phyloP scores from a whole-genome alignment of 64 coral and sea anemone genomes.

The Pocillopora damicornis region DNA sequence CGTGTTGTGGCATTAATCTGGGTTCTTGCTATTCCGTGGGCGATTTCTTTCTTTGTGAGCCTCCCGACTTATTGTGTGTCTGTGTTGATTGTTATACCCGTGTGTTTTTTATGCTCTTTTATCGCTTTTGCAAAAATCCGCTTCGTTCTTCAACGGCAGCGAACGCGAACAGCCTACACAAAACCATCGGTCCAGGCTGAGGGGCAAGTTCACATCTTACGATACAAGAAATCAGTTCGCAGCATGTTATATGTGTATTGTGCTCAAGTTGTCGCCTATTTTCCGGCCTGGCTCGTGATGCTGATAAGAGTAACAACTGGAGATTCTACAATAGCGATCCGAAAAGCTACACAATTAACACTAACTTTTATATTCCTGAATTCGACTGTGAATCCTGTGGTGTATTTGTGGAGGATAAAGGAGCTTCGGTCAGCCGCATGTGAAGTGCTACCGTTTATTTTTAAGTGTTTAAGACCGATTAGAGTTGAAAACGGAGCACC shows the following conservation, averaged over 20 bases:
- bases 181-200: background rate
- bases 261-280: background rate
- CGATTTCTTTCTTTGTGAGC: background rate
- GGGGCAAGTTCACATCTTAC: background rate
- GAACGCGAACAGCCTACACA: background rate
- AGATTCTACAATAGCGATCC: background rate
- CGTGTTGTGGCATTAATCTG: background rate
- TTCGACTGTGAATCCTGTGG: background rate
- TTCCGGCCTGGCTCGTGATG: background rate
- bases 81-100: background rate
- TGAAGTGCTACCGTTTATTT: background rate
- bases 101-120: background rate
- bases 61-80: background rate
- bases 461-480: background rate
- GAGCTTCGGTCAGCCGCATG: background rate
- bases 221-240: background rate
- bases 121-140: background rate
- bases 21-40: background rate
- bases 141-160: background rate
- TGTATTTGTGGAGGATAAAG: slow-evolving; percentile 8
- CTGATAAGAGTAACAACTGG: background rate
- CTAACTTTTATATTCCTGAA: slow-evolving; percentile 7
- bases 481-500: background rate
- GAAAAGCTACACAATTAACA: background rate
- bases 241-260: background rate